These are phyloP conservation scores for Diceros bicornis DNA, from an alignment of 2,797 vertebrate genomes.

Conservation along the genomic window DNA sequence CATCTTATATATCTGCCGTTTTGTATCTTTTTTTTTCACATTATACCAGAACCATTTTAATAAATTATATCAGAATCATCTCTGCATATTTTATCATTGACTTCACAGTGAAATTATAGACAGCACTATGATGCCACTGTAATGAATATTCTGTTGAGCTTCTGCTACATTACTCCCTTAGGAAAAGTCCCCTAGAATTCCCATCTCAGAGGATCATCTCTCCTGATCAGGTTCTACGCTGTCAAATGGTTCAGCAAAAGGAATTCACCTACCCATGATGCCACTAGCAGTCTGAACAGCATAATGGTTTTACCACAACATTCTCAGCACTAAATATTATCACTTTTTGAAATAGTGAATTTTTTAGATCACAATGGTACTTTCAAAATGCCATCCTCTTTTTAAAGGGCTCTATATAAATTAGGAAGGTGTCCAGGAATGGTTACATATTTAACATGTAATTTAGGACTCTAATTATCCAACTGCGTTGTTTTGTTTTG, in stretches of 20 bases:
- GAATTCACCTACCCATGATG: background rate
- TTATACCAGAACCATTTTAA: slow-evolving; percentile 1
- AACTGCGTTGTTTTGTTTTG: background rate
- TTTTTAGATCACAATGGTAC: slow-evolving; percentile 3
- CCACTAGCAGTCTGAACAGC: background rate
- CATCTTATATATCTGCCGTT: background rate
- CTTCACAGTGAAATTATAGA: slow-evolving; percentile 41
- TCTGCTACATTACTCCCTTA: background rate
- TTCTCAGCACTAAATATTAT: slow-evolving; percentile 22
- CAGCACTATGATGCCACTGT: background rate
- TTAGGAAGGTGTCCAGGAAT: background rate
- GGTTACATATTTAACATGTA: background rate
- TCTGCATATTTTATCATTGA: slow-evolving; percentile 49
- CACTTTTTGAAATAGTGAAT: slow-evolving; percentile 18
- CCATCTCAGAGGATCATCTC: background rate
- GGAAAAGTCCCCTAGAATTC: background rate
- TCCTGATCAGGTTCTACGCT: background rate
- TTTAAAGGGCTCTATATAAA: slow-evolving; percentile 51
- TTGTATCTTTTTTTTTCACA: background rate
- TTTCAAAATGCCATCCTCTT: slow-evolving; percentile 26
- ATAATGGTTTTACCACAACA: background rate
- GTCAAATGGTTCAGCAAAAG: background rate
- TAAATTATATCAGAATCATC: background rate
- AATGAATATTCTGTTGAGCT: background rate
- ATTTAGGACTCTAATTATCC: background rate